These are phyloP conservation scores for Scophthalmus maximus DNA, from an alignment of 2,113 vertebrate genomes.

Conservation along the genomic window DNA sequence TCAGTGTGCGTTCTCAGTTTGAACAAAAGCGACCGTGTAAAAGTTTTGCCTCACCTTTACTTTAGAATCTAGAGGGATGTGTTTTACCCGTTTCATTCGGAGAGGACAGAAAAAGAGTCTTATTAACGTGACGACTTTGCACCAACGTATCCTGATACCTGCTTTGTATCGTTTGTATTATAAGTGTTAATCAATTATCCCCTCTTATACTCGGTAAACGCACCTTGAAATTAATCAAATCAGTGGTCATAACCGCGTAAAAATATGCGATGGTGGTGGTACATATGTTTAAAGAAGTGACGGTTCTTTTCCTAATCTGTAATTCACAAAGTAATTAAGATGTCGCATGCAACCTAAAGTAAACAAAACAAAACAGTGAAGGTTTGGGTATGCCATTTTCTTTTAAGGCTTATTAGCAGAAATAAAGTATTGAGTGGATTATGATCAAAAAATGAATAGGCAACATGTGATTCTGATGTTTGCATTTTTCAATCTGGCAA, in stretches of 20 bases:
- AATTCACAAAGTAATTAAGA: not conserved
- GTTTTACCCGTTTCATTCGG: not conserved
- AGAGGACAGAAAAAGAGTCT: not conserved
- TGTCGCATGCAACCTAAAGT: not conserved
- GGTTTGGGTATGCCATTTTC: no score
- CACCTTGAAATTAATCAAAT: not conserved
- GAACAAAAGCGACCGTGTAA: constrained; percentile 52
- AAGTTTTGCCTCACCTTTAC: constrained; percentile 51
- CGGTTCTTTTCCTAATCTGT: not conserved
- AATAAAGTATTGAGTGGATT: not conserved
- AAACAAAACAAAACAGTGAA: not conserved
- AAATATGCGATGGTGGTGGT: not conserved
- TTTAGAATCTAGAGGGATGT: not conserved
- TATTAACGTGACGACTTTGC: not conserved
- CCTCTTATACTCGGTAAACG: not conserved
- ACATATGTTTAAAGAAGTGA: no score
- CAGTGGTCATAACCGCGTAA: not conserved
- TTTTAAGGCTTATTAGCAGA: not conserved
- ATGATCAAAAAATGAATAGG: not conserved
- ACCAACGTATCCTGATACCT: not conserved
- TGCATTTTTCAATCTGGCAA: no score
- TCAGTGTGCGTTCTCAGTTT: constrained; percentile 13
- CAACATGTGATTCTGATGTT: not conserved
- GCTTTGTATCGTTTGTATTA: not conserved
- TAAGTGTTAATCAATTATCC: not conserved